phyloP scores from a whole-genome alignment of 1,140 invertebrate species.

The Trichonephila clavipes region DNA sequence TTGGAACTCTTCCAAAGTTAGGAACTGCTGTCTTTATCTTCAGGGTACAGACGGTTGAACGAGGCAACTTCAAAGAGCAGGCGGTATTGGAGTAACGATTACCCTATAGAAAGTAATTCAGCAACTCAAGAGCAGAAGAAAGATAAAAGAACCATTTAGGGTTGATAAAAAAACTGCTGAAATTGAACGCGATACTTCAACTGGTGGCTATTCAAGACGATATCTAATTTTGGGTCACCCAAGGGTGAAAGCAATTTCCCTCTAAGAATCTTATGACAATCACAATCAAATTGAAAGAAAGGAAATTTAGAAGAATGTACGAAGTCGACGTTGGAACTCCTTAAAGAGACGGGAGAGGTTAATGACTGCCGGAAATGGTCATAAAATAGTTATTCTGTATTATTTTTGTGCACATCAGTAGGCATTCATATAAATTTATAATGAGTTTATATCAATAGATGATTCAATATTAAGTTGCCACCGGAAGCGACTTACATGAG shows the following conservation, averaged over 20 bases:
- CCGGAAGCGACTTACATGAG: no score
- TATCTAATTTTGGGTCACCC: background rate
- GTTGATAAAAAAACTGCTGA: background rate
- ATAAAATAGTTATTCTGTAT: no score
- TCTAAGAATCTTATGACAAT: background rate
- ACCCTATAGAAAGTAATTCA: background rate
- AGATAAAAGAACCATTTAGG: constrained; percentile 15
- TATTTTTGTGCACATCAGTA: no score
- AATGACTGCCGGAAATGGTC: no score
- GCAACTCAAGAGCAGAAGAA: background rate
- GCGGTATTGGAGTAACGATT: background rate
- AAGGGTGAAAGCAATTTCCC: background rate
- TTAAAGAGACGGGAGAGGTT: background rate
- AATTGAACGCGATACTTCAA: background rate
- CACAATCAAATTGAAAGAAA: background rate
- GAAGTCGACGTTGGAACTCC: background rate
- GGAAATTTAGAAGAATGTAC: background rate
- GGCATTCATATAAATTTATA: no score
- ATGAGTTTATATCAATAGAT: no score
- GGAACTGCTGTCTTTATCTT: background rate
- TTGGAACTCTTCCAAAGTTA: constrained; percentile 6
- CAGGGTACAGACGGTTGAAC: background rate
- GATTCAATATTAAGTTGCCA: no score
- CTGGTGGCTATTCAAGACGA: background rate
- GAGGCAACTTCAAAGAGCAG: background rate